These are phyloP conservation scores for Oxyteleia sp. DNA, from an alignment of 2,888 invertebrate species.

Conservation along the genomic window DNA sequence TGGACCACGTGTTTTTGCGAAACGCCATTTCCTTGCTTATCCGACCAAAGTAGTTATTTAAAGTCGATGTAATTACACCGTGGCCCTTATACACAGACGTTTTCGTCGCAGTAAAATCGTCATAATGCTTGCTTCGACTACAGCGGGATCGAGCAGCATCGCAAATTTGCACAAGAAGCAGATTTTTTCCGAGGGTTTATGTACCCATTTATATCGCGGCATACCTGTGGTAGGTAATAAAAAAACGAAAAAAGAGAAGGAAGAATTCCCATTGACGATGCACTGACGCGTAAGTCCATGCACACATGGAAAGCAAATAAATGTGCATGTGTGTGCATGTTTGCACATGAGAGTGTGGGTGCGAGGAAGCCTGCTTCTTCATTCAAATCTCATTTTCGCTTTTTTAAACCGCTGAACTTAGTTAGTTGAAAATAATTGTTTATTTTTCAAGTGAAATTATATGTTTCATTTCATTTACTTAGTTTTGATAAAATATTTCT, in stretches of 20 bases:
- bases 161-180: conserved; percentile 49
- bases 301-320: conserved; percentile 42
- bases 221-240: conserved; percentile 35
- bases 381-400: background rate
- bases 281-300: conserved; percentile 41
- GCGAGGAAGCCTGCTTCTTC: conserved; percentile 1
- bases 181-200: conserved; percentile 54
- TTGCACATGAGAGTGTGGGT: conserved; percentile 33
- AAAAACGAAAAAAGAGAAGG: conserved; percentile 18
- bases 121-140: background rate
- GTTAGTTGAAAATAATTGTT: too few relatives aligned
- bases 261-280: conserved; percentile 40
- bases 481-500: too few relatives aligned
- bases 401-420: too few relatives aligned
- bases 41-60: too few relatives aligned
- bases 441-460: too few relatives aligned
- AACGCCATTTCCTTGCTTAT: too few relatives aligned
- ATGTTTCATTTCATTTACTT: too few relatives aligned
- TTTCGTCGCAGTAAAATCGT: conserved; percentile 32
- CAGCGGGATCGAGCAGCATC: conserved; percentile 1
- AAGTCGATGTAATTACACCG: background rate
- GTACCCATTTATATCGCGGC: conserved; percentile 43
- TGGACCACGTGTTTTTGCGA: too few relatives aligned
- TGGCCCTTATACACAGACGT: background rate
- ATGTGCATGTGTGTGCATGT: conserved; percentile 24